These are phyloP conservation scores for Cyclopterus lumpus DNA, from an alignment of 2,797 vertebrate genomes.

Conservation along the genomic window DNA sequence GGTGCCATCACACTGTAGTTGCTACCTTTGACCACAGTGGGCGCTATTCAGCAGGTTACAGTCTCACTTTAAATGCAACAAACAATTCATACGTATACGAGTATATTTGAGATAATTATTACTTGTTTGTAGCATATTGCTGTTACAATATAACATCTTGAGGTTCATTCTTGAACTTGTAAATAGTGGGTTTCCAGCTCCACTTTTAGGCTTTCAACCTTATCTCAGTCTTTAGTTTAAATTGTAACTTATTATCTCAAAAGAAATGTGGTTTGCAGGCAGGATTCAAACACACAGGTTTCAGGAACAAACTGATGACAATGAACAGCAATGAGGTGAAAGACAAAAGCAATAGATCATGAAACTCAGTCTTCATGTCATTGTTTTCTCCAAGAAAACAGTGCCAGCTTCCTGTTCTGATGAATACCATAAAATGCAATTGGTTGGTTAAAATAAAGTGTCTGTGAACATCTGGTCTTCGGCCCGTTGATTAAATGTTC, in stretches of 20 bases:
- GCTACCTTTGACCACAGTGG: not conserved
- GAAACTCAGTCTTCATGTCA: not conserved
- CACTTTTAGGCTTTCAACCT: not conserved
- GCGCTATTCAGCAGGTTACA: not conserved
- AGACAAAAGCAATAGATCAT: not conserved
- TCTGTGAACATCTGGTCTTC: not conserved
- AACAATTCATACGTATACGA: no score
- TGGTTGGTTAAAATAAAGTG: not conserved
- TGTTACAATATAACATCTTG: not conserved
- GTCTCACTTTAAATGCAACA: not conserved
- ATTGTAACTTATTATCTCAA: no score
- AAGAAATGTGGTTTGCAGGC: no score
- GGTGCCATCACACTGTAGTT: not conserved
- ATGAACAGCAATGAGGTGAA: not conserved
- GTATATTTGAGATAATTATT: no score
- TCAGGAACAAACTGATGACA: not conserved
- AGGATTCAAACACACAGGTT: not conserved
- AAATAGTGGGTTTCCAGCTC: not conserved
- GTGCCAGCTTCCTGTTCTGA: not conserved
- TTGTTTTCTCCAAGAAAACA: not conserved
- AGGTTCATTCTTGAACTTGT: not conserved
- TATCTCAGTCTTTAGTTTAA: not conserved
- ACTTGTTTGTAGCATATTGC: not conserved
- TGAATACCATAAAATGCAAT: not conserved
- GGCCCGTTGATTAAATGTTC: conserved; percentile 17